Evolutionary conservation across 2,888 invertebrate genomes (phyloP).

Genomic region (Drosophila mercatorum): DNA sequence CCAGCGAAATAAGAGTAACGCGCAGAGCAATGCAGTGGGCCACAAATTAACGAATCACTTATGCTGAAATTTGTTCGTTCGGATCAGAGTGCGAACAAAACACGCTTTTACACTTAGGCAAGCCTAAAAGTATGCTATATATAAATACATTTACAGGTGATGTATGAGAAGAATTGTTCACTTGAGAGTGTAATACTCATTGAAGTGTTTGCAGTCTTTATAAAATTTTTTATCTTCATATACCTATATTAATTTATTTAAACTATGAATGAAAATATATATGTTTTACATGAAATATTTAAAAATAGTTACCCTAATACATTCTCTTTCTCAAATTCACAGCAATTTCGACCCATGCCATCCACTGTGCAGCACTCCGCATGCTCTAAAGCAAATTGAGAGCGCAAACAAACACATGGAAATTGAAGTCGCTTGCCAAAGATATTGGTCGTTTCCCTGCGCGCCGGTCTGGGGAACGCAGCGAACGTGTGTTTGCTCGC

Average conservation of each 20-base stretch:
- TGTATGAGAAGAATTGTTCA: no score
- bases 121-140: conserved; percentile 9
- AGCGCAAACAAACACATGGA: conserved; percentile 58
- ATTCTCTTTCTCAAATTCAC: not conserved
- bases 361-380: conserved; percentile 28
- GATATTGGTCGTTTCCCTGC: conserved; percentile 32
- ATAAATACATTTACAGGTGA: not conserved
- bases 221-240: no score
- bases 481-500: conserved; percentile 25
- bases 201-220: no score
- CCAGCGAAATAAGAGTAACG: conserved; percentile 13
- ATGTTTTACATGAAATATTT: no score
- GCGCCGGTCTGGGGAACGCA: not conserved
- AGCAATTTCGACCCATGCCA: not conserved
- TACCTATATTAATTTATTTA: no score
- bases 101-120: not conserved
- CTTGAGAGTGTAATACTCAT: no score
- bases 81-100: not conserved
- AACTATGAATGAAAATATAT: no score
- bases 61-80: not conserved
- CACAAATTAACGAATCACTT: not conserved
- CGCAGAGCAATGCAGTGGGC: conserved; percentile 9
- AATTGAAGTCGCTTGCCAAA: conserved; percentile 51
- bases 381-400: conserved; percentile 44
- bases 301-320: no score